Conservation (phyloP, 2,113 vertebrate species). For the Hypocryptadius cinnamomeus region DNA sequence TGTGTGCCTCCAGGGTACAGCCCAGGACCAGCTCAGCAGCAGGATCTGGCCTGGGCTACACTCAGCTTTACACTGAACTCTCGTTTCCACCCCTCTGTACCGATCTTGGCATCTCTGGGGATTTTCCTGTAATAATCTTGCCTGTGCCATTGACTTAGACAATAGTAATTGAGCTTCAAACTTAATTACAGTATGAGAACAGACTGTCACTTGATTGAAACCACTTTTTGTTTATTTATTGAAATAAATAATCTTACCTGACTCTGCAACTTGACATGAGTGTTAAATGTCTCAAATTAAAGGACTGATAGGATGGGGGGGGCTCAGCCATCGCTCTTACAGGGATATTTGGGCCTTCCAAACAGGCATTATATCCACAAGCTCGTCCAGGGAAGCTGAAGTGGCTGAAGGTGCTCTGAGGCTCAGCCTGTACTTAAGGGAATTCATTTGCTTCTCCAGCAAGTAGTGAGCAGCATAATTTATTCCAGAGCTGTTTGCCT, state of each 20-base stretch:
- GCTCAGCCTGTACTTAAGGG: background rate
- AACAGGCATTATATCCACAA: background rate
- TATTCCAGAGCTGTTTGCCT: background rate
- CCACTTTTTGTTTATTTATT: constrained; percentile 28
- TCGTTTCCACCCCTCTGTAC: background rate
- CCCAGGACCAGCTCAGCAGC: background rate
- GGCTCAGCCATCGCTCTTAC: background rate
- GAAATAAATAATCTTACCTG: background rate
- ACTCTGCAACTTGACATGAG: background rate
- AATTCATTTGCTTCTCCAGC: background rate
- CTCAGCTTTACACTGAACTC: background rate
- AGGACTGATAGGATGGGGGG: background rate
- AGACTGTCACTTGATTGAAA: background rate
- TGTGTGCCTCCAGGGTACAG: background rate
- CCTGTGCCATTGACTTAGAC: background rate
- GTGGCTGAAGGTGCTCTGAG: background rate
- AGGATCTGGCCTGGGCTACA: background rate
- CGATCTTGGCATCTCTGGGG: background rate
- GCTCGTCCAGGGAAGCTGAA: accelerated
- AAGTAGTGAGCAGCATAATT: background rate
- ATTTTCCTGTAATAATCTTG: background rate
- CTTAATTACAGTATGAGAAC: constrained; percentile 33
- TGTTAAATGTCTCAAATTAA: background rate
- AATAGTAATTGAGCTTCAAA: constrained; percentile 37
- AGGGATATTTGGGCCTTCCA: background rate